These are phyloP conservation scores for Goniozus legneri DNA, from an alignment of 1,140 invertebrate genomes.

Conservation along the genomic window DNA sequence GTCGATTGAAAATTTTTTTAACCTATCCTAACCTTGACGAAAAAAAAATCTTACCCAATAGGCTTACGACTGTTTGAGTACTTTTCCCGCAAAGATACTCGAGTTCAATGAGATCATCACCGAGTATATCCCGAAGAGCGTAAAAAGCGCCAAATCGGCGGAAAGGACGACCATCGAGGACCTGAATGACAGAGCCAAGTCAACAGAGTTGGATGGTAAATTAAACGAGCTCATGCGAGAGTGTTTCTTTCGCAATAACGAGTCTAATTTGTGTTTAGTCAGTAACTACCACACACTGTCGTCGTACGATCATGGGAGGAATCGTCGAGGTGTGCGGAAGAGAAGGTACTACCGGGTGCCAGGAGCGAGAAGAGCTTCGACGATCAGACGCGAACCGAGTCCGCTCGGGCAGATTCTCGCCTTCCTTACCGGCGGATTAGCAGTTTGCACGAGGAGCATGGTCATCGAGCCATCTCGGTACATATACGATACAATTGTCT, in stretches of 20 bases:
- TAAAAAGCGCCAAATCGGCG: no score
- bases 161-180: no score
- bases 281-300: conserved; percentile 30
- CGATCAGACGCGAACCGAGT: conserved; percentile 27
- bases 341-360: conserved; percentile 29
- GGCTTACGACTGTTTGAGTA: conserved; percentile 34
- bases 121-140: conserved; percentile 28
- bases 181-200: no score
- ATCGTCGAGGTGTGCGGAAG: conserved; percentile 28
- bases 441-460: conserved; percentile 30
- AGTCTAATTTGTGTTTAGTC: conserved; percentile 11
- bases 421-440: conserved; percentile 30
- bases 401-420: conserved; percentile 34
- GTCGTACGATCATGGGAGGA: conserved; percentile 20
- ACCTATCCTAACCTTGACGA: conserved; percentile 1
- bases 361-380: conserved; percentile 15
- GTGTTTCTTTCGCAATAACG: conserved; percentile 9
- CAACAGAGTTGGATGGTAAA: conserved; percentile 8
- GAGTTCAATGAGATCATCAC: conserved; percentile 38
- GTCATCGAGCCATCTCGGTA: conserved; percentile 32
- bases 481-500: conserved; percentile 26
- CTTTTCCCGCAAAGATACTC: conserved; percentile 37
- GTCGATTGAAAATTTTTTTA: not conserved
- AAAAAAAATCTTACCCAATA: no score
- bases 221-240: conserved; percentile 20